Conservation (phyloP, 2,113 vertebrate genomes). For the Mystacornis crossleyi region DNA sequence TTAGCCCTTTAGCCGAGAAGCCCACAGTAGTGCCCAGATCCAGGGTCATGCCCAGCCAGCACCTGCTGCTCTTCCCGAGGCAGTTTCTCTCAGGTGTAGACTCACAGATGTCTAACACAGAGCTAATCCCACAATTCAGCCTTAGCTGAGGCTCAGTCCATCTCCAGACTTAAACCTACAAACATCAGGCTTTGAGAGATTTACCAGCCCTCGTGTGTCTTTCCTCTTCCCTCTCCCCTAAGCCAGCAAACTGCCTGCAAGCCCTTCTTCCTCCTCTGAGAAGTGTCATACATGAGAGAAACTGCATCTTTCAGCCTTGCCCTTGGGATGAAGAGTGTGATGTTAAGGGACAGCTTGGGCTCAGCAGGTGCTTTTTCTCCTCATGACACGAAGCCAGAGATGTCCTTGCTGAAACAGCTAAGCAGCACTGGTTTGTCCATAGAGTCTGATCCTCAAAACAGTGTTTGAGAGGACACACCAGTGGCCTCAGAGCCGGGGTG, state of each 20-base stretch:
- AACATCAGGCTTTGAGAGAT: background rate
- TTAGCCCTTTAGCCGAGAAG: background rate
- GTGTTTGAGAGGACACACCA: accelerated
- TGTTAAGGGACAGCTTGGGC: background rate
- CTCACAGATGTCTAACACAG: background rate
- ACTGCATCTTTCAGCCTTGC: background rate
- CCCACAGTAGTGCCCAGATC: background rate
- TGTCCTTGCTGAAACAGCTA: background rate
- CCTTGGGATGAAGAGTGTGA: background rate
- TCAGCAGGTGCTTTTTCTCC: background rate
- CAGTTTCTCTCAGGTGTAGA: background rate
- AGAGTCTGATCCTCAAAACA: background rate
- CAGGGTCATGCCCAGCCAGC: background rate
- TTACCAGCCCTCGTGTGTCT: background rate
- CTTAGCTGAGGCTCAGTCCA: background rate
- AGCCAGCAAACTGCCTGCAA: background rate
- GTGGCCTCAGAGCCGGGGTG: accelerated
- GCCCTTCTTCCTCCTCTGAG: background rate
- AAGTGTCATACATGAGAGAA: background rate
- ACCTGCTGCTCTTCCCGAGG: background rate
- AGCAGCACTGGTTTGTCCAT: background rate
- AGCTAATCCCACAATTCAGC: background rate
- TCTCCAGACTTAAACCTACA: background rate
- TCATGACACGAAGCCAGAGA: background rate
- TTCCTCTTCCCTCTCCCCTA: background rate